phyloP scores from a whole-genome alignment of 1,140 invertebrate species.

The Cotesia glomerata region DNA sequence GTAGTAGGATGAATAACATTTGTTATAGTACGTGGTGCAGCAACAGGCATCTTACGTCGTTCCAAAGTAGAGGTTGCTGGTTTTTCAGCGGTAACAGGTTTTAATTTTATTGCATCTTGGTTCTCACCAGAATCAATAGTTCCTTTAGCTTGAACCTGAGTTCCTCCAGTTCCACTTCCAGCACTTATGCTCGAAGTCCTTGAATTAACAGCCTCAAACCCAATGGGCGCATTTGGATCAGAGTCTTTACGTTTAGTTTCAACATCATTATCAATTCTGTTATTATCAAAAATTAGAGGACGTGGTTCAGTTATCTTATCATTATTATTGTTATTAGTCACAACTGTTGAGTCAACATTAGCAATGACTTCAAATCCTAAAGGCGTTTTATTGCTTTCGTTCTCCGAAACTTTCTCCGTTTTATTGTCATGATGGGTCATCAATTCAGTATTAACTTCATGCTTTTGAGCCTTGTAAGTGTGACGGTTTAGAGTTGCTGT shows the following conservation, averaged over 20 bases:
- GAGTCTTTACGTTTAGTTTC: conserved; percentile 37
- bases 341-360: conserved; percentile 17
- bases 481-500: conserved; percentile 53
- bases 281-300: not conserved
- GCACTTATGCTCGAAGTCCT: conserved; percentile 7
- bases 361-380: conserved; percentile 26
- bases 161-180: not conserved
- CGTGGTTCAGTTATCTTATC: conserved; percentile 15
- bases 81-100: conserved; percentile 50
- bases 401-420: conserved; percentile 32
- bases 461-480: conserved; percentile 51
- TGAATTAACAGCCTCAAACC: conserved; percentile 38
- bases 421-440: conserved; percentile 34
- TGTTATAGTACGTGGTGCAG: conserved; percentile 65
- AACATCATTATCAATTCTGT: conserved; percentile 26
- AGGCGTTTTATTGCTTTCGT: conserved; percentile 33
- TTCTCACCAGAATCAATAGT: conserved; percentile 22
- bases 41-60: conserved; percentile 59
- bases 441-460: conserved; percentile 51
- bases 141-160: conserved; percentile 24
- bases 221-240: conserved; percentile 32
- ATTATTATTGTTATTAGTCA: conserved; percentile 7
- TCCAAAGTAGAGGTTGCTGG: conserved; percentile 50
- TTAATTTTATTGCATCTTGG: conserved; percentile 38
- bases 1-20: conserved; percentile 45